Base-by-base conservation (phyloP, 53 echinoderm and acorn worm genomes). In the Temnopleurus reevesii region DNA sequence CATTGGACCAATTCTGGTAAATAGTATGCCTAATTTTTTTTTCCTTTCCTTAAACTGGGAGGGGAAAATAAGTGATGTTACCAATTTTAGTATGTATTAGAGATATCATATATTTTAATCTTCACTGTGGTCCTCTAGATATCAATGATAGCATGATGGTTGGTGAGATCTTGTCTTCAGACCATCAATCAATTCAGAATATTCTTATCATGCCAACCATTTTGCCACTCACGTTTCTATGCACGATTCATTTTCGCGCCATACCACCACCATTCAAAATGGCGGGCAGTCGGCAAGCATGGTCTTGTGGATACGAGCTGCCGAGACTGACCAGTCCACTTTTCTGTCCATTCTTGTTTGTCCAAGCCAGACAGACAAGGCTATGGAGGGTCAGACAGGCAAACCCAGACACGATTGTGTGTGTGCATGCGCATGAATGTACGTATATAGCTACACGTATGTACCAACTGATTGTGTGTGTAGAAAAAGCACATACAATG, bases 131-230 rank as follows among this genome's bases (percentile, higher is more conserved):
- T n/a, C n/a, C n/a, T n/a, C n/a, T n/a, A n/a, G n/a, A n/a, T n/a
- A n/a, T n/a, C n/a, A n/a, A n/a, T n/a, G n/a, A n/a, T n/a, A n/a
- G n/a, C n/a, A n/a, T n/a, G n/a, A n/a, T n/a, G n/a, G n/a, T n/a
- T n/a, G n/a, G n/a, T n/a, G n/a, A n/a, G n/a, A n/a, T n/a, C n/a
- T n/a, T n/a, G n/a, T n/a, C n/a, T n/a, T n/a, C n/a, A n/a, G n/a
- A 12, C 3, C 63, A 71, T 71, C 43, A 41, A 65, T 71, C 41
- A 43, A 21, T 71, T 24, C n/a, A 38, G 71, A 71, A 71, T 71
- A 71, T 71, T 71, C 41, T 19, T 71, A 63, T 31, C 41, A 38
- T 36, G 41, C 71, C 71, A 71, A 41, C 71, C n/a, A n/a, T n/a
- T n/a, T 71, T 36, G 41, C 71, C 71, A 71, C 41, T 71, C 71